A percentile compares a stretch with the other conserved stretches of the same genome.
phyloP scores from a whole-genome alignment of 2,113 vertebrate genomes.

The Hiodon alosoides region DNA sequence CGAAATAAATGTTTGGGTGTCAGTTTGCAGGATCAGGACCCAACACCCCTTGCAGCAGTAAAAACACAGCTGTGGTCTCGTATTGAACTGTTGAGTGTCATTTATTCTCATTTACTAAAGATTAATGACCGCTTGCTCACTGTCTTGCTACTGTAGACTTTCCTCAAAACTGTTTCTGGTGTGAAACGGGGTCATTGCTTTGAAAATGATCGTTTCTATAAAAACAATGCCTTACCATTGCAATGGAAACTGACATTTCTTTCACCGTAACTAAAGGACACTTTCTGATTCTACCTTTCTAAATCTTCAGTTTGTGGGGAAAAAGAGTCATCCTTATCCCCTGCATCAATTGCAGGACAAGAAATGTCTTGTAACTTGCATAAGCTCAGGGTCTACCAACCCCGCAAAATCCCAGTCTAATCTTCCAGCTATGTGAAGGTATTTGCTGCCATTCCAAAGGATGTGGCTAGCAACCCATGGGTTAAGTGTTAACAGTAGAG shows the following conservation, averaged over 20 bases:
- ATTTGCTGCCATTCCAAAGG: not conserved
- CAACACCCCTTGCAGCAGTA: not conserved
- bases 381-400: not conserved
- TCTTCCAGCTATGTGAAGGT: not conserved
- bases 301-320: too few species aligned
- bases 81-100: not conserved
- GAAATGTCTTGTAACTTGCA: not conserved
- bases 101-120: not conserved
- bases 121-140: not conserved
- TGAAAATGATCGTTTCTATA: too few species aligned
- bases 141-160: not conserved
- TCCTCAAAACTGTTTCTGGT: too few species aligned
- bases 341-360: too few species aligned
- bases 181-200: too few species aligned
- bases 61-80: slow-evolving; percentile 20
- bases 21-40: not conserved
- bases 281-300: too few species aligned
- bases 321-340: too few species aligned
- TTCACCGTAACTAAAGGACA: too few species aligned
- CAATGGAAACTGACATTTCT: too few species aligned
- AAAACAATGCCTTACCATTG: too few species aligned
- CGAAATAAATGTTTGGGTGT: slow-evolving; percentile 12
- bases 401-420: not conserved
- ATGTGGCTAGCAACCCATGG: not conserved
- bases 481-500: not conserved